Evolutionary conservation across 1,140 invertebrate species (phyloP).

Genomic region (Phymastichus coffea): DNA sequence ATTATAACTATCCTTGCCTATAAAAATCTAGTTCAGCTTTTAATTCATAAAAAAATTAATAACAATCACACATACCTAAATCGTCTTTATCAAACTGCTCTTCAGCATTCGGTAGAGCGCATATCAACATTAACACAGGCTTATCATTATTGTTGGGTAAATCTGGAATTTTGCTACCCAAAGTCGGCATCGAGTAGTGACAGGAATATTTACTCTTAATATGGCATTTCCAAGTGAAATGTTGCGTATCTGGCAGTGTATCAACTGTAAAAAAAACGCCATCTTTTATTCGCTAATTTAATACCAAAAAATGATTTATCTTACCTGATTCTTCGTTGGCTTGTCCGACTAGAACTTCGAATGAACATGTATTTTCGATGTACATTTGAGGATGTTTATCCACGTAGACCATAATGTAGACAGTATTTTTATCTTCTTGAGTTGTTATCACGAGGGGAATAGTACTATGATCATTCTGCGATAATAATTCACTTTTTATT

Average conservation of each 20-base stretch:
- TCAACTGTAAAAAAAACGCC: conserved; percentile 22
- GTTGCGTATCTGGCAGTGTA: conserved; percentile 41
- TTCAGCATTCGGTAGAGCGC: conserved; percentile 31
- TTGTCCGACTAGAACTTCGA: conserved; percentile 48
- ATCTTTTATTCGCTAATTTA: not conserved
- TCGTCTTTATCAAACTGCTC: too few relatives aligned
- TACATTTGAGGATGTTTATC: conserved; percentile 62
- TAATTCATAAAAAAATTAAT: too few relatives aligned
- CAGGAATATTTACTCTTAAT: conserved; percentile 41
- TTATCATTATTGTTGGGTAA: conserved; percentile 18
- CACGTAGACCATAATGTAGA: conserved; percentile 60
- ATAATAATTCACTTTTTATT: conserved; percentile 23
- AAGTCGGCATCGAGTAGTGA: conserved; percentile 46
- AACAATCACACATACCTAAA: too few relatives aligned
- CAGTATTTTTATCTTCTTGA: conserved; percentile 60
- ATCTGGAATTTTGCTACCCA: conserved; percentile 49
- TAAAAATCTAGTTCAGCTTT: too few relatives aligned
- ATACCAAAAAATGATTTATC: conserved; percentile 8
- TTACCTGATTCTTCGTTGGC: conserved; percentile 38
- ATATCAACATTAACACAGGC: conserved; percentile 37
- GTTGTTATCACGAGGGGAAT: conserved; percentile 57
- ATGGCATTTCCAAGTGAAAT: conserved; percentile 51
- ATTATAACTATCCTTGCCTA: conserved; percentile 33
- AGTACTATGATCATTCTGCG: conserved; percentile 38
- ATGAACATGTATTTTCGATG: conserved; percentile 57